Evolutionary conservation across 2,888 invertebrate genomes (phyloP).

Genomic region (Eupithecia subumbrata): DNA sequence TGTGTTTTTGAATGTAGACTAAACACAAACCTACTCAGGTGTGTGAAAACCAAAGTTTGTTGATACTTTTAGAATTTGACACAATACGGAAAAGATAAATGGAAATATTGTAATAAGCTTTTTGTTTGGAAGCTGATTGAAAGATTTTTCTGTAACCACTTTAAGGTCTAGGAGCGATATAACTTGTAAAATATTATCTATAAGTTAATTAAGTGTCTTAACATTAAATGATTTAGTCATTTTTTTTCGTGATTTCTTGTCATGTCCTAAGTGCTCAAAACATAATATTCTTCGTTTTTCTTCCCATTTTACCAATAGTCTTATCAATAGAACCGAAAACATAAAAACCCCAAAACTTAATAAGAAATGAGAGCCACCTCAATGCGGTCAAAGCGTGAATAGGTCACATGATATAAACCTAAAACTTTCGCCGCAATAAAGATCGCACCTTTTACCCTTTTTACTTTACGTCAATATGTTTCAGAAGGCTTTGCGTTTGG

Average conservation of each 20-base stretch:
- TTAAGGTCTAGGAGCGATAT: too few species aligned
- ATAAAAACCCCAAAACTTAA: background rate
- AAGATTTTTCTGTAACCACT: too few species aligned
- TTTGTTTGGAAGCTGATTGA: too few species aligned
- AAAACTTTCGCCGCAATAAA: background rate
- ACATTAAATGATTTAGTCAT: too few species aligned
- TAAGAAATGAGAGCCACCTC: background rate
- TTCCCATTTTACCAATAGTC: background rate
- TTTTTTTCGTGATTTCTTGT: too few species aligned
- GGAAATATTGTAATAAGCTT: too few species aligned
- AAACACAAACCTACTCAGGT: too few species aligned
- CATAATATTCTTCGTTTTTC: background rate
- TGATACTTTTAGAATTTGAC: too few species aligned
- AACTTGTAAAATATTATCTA: too few species aligned
- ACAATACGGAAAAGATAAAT: too few species aligned
- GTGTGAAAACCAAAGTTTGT: too few species aligned
- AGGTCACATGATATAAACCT: background rate
- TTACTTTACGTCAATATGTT: constrained; percentile 1
- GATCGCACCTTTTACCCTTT: background rate
- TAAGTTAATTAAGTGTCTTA: too few species aligned
- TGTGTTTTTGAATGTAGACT: background rate
- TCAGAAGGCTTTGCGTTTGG: background rate
- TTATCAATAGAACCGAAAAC: background rate
- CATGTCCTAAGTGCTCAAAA: background rate
- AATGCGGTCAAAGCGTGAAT: background rate